Evolutionary conservation across 2,888 invertebrate species (phyloP).

Genomic region (Pristionchus arcanus): DNA sequence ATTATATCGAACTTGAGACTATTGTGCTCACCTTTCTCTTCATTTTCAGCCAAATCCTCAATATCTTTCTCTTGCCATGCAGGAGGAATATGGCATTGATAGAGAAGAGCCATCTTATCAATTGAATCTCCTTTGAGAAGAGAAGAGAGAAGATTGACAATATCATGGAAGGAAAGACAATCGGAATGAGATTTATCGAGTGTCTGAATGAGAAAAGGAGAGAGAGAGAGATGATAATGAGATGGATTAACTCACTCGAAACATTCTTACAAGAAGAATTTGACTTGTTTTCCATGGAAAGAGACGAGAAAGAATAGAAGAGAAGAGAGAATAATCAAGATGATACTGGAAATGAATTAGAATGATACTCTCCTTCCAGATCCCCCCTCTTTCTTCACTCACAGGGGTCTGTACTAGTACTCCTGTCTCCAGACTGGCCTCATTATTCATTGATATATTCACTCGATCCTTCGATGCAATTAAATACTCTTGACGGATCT

Average conservation of each 20-base stretch:
- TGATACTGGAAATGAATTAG: constrained; percentile 73
- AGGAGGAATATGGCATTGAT: constrained; percentile 60
- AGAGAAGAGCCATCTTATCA: constrained; percentile 66
- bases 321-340: constrained; percentile 93
- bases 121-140: constrained; percentile 80
- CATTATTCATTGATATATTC: constrained; percentile 23
- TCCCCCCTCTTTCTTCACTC: not conserved
- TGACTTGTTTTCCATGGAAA: constrained; percentile 93
- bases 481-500: constrained; percentile 38
- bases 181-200: constrained; percentile 92
- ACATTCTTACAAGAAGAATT: constrained; percentile 90
- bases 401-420: not conserved
- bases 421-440: constrained; percentile 31
- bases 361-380: not conserved
- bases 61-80: constrained; percentile 65
- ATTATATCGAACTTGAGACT: not conserved
- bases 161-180: constrained; percentile 91
- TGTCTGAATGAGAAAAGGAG: constrained; percentile 82
- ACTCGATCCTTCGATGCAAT: constrained; percentile 45
- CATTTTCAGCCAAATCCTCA: constrained; percentile 20
- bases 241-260: constrained; percentile 85
- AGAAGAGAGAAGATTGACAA: constrained; percentile 88
- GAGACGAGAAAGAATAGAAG: constrained; percentile 89
- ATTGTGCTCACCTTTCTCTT: not conserved
- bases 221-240: too few species aligned